These are phyloP conservation scores for Drosophila formosana DNA, from an alignment of 2,888 invertebrate species.

Conservation along the genomic window DNA sequence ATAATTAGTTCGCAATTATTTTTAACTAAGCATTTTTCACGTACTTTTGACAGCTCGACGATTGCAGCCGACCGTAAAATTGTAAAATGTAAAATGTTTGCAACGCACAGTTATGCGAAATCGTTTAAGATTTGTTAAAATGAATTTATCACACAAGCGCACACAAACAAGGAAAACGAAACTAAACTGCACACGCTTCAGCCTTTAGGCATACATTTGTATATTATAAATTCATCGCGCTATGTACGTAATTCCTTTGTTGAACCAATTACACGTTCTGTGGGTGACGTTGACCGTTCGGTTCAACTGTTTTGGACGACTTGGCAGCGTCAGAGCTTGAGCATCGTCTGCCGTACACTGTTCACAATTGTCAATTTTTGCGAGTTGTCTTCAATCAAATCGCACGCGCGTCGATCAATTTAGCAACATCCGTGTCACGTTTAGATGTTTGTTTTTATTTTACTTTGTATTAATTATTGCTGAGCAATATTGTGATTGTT, in stretches of 20 bases:
- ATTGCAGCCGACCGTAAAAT: slow-evolving; percentile 32
- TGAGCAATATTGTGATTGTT: slow-evolving; percentile 55
- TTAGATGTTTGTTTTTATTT: slow-evolving; percentile 48
- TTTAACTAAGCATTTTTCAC: slow-evolving; percentile 50
- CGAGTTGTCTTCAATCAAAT: slow-evolving; percentile 50
- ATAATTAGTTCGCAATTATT: slow-evolving; percentile 24
- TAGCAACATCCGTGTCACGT: slow-evolving; percentile 36
- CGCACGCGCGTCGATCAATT: slow-evolving; percentile 41
- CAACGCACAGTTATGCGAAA: slow-evolving; percentile 4
- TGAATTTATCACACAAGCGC: slow-evolving; percentile 27
- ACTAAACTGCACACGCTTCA: slow-evolving; percentile 10
- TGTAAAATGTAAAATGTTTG: slow-evolving; percentile 26
- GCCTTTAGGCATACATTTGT: slow-evolving; percentile 4
- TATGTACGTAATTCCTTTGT: slow-evolving; percentile 45
- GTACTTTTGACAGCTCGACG: slow-evolving; percentile 50
- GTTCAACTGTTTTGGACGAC: slow-evolving; percentile 45
- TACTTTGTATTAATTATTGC: slow-evolving; percentile 56
- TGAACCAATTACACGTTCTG: slow-evolving; percentile 54
- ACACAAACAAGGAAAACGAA: slow-evolving; percentile 13
- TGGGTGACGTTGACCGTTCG: slow-evolving; percentile 67
- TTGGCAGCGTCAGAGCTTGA: slow-evolving; percentile 51
- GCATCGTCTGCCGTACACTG: slow-evolving; percentile 26
- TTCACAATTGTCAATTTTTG: slow-evolving; percentile 37
- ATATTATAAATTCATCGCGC: slow-evolving; percentile 26
- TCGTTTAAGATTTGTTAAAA: slow-evolving; percentile 3